Percentiles rank a stretch among this genome's conserved stretches.
phyloP scores from a whole-genome alignment of 2,797 vertebrate genomes.

The Pipistrellus kuhlii region DNA sequence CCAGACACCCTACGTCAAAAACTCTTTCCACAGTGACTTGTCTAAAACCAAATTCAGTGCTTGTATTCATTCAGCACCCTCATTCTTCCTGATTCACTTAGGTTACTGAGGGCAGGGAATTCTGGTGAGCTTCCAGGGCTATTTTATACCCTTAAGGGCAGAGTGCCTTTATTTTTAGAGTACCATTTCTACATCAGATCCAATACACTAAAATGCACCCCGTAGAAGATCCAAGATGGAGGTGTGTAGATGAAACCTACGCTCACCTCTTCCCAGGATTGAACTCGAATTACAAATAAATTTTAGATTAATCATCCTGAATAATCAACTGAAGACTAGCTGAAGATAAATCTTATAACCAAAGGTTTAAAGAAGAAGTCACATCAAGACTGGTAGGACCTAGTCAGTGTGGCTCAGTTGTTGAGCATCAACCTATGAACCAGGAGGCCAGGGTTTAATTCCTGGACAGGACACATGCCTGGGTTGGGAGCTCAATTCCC shows the following conservation, averaged over 20 bases:
- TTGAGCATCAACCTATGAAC: no score
- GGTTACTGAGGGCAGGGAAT: background rate
- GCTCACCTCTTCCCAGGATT: background rate
- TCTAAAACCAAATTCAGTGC: background rate
- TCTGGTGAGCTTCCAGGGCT: background rate
- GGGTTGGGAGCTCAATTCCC: fast-evolving
- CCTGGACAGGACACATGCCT: background rate
- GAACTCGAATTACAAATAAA: background rate
- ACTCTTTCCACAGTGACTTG: background rate
- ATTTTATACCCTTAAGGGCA: background rate
- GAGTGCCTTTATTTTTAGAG: background rate
- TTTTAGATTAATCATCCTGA: background rate
- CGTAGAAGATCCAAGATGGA: background rate
- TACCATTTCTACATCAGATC: background rate
- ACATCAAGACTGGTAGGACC: background rate
- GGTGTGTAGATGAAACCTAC: background rate
- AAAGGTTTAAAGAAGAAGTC: background rate
- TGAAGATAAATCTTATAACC: background rate
- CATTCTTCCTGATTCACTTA: background rate
- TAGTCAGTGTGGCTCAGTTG: no score
- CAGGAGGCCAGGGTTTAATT: background rate
- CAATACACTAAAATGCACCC: background rate
- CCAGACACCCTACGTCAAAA: background rate
- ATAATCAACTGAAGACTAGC: background rate
- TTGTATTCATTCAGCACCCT: background rate